Base-by-base conservation (phyloP, 2,113 vertebrate species). In the Rhinogobius similis region DNA sequence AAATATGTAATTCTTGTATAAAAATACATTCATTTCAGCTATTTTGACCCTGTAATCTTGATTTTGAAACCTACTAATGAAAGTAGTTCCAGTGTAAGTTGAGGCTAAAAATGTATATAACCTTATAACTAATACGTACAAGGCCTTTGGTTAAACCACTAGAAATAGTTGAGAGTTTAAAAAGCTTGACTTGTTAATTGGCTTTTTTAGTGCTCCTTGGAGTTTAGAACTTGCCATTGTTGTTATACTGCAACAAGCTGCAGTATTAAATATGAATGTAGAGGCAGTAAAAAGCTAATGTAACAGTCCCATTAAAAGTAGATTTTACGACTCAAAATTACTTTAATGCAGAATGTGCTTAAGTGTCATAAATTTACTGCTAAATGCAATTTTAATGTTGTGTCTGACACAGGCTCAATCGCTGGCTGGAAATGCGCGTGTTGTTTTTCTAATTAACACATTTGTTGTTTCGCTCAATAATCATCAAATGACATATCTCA, bases 401-500 rank as follows among this genome's bases (percentile, higher is more conserved):
- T 29, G 55, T 58, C 50, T 24, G n/a, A 68, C 1, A 61, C 70
- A 14, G 12, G 43, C 58, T 59, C 62, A n/a, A 63, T 67, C 38
- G 43, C 70, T 21, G 55, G 36, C 32, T 44, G 4, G 55, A 18
- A 48, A 58, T 29, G 26, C 43, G 26, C 39, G 43, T 74, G 53
- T 70, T 72, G 68, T 64, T 59, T 58, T 65, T 76, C 41, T 39
- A 4, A 56, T 38, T 10, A 9, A 72, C 11, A 55, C 62, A 70
- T 55, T 58, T 26, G 4, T n/a, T 24, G 20, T 55, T 84, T 59
- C 66, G 29, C 61, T 52, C 65, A 80, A 75, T 71, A 77, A 73
- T 77, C 55, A 74, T 27, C 32, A 55, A 27, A 78, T 79, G 72
- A 77, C 72, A 71, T 81, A 76, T 78, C 85, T 88, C 68, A 70